A percentile compares a stretch with the other conserved stretches of the same genome.
These are phyloP conservation scores for Oreochromis niloticus DNA, from an alignment of 2,113 vertebrate species.

Conservation along the genomic window DNA sequence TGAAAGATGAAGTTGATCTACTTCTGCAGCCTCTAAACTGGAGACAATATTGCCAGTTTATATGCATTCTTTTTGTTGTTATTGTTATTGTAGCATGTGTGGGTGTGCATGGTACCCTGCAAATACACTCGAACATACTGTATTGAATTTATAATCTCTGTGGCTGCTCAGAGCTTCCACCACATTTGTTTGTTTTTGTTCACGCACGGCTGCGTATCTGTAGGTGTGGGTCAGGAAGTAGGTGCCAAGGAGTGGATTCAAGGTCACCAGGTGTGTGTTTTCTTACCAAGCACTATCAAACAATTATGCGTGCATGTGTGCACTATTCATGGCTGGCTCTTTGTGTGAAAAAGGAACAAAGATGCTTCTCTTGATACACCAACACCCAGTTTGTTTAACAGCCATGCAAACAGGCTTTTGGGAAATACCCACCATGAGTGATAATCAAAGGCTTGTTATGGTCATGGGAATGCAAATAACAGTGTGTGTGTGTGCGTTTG, in stretches of 20 bases:
- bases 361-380: slow-evolving; percentile 48
- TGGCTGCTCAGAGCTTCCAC: background rate
- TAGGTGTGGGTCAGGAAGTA: slow-evolving; percentile 21
- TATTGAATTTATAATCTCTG: background rate
- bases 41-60: slow-evolving; percentile 10
- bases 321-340: slow-evolving; percentile 8
- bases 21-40: slow-evolving; percentile 28
- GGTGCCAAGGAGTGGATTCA: slow-evolving; percentile 4
- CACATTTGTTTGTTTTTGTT: slow-evolving; percentile 7
- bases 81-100: background rate
- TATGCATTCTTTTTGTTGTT: slow-evolving; percentile 56
- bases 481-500: background rate
- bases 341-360: slow-evolving; percentile 56
- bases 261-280: slow-evolving; percentile 31
- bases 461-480: slow-evolving; percentile 64
- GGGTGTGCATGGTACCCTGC: background rate
- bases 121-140: background rate
- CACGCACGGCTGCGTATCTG: background rate
- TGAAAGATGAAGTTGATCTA: slow-evolving; percentile 31
- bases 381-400: slow-evolving; percentile 62
- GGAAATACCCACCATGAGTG: slow-evolving; percentile 55
- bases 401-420: slow-evolving; percentile 55
- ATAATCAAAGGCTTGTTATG: slow-evolving; percentile 64
- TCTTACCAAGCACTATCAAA: background rate
- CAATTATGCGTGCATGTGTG: slow-evolving; percentile 8